Conservation (phyloP, 2,797 vertebrate genomes). For the Labeo calbasu region DNA sequence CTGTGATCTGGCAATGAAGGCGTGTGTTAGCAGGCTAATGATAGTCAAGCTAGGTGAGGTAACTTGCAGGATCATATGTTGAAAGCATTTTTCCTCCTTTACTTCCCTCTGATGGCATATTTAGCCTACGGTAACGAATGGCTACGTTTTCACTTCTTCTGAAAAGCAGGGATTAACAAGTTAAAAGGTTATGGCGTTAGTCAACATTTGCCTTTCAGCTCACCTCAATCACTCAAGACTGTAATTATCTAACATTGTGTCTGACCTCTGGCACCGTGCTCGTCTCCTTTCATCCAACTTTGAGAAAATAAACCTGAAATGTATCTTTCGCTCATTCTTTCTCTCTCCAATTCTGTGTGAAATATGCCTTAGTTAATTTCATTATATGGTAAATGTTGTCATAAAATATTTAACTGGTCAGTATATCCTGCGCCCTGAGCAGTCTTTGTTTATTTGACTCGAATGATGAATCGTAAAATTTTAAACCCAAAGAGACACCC, state of each 20-base stretch:
- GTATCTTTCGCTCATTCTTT: background rate
- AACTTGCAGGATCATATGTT: constrained; percentile 58
- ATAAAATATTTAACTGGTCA: constrained; percentile 58
- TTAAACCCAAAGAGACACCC: background rate
- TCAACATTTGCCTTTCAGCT: constrained; percentile 78
- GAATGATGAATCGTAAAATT: constrained; percentile 20
- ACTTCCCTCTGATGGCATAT: constrained; percentile 75
- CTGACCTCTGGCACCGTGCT: constrained; percentile 47
- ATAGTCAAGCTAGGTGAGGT: constrained; percentile 48
- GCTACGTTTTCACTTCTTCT: constrained; percentile 76
- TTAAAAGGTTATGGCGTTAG: constrained; percentile 78
- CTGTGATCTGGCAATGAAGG: constrained; percentile 16
- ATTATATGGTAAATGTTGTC: constrained; percentile 41
- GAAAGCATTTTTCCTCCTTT: constrained; percentile 41
- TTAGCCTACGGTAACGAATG: constrained; percentile 71
- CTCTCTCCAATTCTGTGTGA: constrained; percentile 11
- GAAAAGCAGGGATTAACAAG: constrained; percentile 74
- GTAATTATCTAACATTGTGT: constrained; percentile 72
- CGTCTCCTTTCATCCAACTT: constrained; percentile 49
- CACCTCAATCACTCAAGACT: constrained; percentile 70
- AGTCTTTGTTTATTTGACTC: constrained; percentile 49
- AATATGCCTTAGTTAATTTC: constrained; percentile 57
- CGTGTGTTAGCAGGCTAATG: background rate
- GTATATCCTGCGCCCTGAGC: constrained; percentile 56
- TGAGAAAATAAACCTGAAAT: constrained; percentile 36